phyloP scores from a whole-genome alignment of 2,113 vertebrate genomes.

The Caranx melampygus region DNA sequence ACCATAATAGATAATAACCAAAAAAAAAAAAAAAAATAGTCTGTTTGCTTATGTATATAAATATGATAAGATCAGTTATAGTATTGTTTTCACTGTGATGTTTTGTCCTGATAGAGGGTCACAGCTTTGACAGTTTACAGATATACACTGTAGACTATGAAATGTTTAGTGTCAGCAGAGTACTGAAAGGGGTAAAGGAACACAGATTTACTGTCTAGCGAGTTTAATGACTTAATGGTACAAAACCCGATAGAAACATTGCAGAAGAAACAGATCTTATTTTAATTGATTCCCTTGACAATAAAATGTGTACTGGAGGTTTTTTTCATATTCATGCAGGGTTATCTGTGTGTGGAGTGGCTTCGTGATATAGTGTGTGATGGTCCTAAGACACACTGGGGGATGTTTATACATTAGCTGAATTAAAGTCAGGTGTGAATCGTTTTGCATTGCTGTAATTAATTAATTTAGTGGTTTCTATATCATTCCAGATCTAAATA shows the following conservation, averaged over 20 bases:
- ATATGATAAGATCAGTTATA: constrained; percentile 31
- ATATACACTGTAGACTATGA: constrained; percentile 36
- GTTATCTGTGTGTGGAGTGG: constrained; percentile 10
- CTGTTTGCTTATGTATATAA: constrained; percentile 43
- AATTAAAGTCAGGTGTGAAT: background rate
- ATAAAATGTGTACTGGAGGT: constrained; percentile 31
- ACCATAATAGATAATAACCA: background rate
- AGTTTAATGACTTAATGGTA: constrained; percentile 57
- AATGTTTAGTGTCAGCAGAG: constrained; percentile 52
- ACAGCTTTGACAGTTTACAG: constrained; percentile 50
- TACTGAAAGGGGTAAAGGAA: constrained; percentile 39
- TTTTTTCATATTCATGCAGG: constrained; percentile 1
- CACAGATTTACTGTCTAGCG: constrained; percentile 45
- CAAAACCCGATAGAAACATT: constrained; percentile 50
- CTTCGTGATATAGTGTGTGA: background rate
- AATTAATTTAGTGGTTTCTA: background rate
- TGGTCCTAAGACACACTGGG: background rate
- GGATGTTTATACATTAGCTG: background rate
- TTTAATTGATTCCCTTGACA: constrained; percentile 67
- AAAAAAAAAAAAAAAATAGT: constrained; percentile 26
- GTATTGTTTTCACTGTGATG: constrained; percentile 33
- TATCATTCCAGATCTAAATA: background rate
- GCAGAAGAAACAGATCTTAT: constrained; percentile 43
- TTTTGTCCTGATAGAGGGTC: constrained; percentile 33
- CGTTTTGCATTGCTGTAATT: background rate